Percentiles rank a stretch among this genome's conserved stretches.
phyloP scores from a whole-genome alignment of 2,797 vertebrate species.

The Manis pentadactyla region DNA sequence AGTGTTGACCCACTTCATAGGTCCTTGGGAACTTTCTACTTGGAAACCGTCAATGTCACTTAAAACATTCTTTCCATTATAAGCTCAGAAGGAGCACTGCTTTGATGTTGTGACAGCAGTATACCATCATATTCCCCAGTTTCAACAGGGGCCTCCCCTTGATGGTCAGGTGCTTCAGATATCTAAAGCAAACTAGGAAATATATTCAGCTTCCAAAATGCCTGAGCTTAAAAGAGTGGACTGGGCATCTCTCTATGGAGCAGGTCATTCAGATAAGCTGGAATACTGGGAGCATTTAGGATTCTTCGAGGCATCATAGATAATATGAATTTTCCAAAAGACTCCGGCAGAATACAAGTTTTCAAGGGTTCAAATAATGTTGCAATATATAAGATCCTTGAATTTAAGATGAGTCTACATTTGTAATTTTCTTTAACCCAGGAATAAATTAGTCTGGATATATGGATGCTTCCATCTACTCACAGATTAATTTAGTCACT shows the following conservation, averaged over 20 bases:
- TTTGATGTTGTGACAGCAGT: background rate
- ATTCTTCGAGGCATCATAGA: background rate
- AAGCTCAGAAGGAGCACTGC: background rate
- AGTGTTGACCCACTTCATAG: background rate
- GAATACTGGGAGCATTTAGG: background rate
- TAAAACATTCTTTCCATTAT: background rate
- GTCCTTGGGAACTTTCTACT: background rate
- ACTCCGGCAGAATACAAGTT: background rate
- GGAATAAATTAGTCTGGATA: conserved; percentile 30
- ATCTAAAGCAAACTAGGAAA: background rate
- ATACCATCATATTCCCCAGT: background rate
- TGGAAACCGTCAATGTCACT: background rate
- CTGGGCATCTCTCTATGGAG: background rate
- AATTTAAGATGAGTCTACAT: conserved; percentile 51
- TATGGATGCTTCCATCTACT: background rate
- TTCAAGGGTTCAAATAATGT: background rate
- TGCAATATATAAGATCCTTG: background rate
- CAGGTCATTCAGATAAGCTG: background rate
- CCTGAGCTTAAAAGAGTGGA: background rate
- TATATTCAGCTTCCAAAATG: background rate
- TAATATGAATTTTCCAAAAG: conserved; percentile 14
- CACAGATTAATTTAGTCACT: conserved; percentile 65
- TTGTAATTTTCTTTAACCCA: conserved; percentile 47
- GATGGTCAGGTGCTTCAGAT: background rate
- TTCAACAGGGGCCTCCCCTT: background rate